Percentiles rank a stretch among this genome's conserved stretches.
Evolutionary conservation across 1,140 invertebrate genomes (phyloP).

Genomic region (Plectrocnemia conspersa): DNA sequence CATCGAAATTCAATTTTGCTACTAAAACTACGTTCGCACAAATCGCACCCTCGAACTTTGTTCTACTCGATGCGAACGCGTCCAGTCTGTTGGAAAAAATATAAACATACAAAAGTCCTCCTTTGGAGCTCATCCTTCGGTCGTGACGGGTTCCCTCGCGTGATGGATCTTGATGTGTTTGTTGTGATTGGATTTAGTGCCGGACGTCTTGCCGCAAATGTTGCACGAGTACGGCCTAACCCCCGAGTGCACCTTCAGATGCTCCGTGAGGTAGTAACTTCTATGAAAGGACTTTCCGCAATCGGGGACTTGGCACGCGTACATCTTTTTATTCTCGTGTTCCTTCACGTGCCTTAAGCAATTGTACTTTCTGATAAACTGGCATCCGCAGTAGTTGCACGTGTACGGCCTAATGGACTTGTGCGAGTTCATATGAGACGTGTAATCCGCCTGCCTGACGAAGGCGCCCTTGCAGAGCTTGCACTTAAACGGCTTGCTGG

Average conservation of each 20-base stretch:
- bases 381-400: slow-evolving; percentile 89
- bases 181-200: slow-evolving; percentile 84
- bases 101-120: no score
- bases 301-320: slow-evolving; percentile 70
- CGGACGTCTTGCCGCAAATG: slow-evolving; percentile 80
- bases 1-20: no score
- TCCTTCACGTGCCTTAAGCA: slow-evolving; percentile 85
- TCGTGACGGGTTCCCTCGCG: slow-evolving; percentile 76
- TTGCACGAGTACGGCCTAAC: slow-evolving; percentile 78
- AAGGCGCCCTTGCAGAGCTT: slow-evolving; percentile 77
- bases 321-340: slow-evolving; percentile 84
- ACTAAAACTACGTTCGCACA: no score
- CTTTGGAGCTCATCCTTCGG: slow-evolving; percentile 73
- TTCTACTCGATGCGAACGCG: not conserved
- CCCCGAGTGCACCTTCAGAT: slow-evolving; percentile 78
- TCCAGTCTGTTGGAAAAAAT: no score
- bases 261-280: slow-evolving; percentile 82
- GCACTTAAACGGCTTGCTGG: slow-evolving; percentile 81
- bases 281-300: slow-evolving; percentile 84
- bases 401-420: slow-evolving; percentile 77
- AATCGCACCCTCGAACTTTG: no score
- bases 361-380: slow-evolving; percentile 90
- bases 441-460: slow-evolving; percentile 71
- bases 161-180: slow-evolving; percentile 85
- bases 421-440: slow-evolving; percentile 80